A percentile compares a stretch with the other conserved stretches of the same genome.
Evolutionary conservation across 1,140 invertebrate genomes (phyloP).

Genomic region (Cydia amplana): DNA sequence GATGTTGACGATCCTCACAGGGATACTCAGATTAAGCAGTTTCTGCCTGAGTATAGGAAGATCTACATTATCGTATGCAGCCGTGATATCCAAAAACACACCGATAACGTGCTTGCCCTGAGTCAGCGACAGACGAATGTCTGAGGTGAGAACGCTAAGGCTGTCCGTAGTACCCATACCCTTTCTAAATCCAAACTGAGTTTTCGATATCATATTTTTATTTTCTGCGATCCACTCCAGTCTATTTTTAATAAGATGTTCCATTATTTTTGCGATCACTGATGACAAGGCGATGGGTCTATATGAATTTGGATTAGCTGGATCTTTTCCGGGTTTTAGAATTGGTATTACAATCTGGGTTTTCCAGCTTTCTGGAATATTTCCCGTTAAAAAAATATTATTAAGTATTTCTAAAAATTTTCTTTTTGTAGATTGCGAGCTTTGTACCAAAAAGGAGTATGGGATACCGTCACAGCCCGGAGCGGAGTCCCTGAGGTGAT

Average conservation of each 20-base stretch:
- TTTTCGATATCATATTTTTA: constrained; percentile 34
- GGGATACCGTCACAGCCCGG: constrained; percentile 37
- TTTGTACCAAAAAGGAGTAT: constrained; percentile 36
- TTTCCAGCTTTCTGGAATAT: constrained; percentile 36
- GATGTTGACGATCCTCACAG: constrained; percentile 34
- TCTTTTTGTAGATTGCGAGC: not conserved
- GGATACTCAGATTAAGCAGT: constrained; percentile 37
- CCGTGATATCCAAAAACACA: constrained; percentile 38
- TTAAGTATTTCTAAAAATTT: constrained; percentile 33
- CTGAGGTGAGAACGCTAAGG: constrained; percentile 39
- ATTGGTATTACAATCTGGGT: constrained; percentile 34
- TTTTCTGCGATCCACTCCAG: constrained; percentile 39
- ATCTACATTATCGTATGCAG: constrained; percentile 44
- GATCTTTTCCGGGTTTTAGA: constrained; percentile 35
- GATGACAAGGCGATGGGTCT: constrained; percentile 36
- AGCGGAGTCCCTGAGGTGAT: constrained; percentile 3
- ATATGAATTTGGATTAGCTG: constrained; percentile 22
- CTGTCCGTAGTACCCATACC: constrained; percentile 41
- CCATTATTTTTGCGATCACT: constrained; percentile 33
- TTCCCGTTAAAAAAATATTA: constrained; percentile 11
- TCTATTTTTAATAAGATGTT: constrained; percentile 38
- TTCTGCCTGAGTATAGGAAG: constrained; percentile 39
- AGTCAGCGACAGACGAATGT: constrained; percentile 37
- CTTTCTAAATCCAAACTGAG: constrained; percentile 44
- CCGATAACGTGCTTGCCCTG: constrained; percentile 34